Evolutionary conservation across 2,113 vertebrate genomes (phyloP).

Genomic region (Muntiacus reevesi): DNA sequence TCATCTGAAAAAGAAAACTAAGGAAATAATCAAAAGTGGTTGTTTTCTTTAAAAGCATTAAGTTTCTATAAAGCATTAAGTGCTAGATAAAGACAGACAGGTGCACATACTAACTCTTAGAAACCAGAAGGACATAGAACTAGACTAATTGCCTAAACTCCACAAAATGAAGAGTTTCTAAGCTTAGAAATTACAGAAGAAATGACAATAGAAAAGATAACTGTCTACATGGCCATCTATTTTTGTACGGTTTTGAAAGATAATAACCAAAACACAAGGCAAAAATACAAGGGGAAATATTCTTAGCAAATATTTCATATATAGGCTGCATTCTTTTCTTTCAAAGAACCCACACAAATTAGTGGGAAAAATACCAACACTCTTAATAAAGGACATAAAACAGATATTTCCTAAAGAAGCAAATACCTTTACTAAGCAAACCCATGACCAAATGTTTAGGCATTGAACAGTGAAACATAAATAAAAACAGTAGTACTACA

Average conservation of each 20-base stretch:
- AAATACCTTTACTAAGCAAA: not conserved
- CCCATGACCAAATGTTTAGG: not conserved
- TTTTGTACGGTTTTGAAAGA: not conserved
- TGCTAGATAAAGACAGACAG: not conserved
- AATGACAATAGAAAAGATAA: not conserved
- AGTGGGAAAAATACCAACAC: not conserved
- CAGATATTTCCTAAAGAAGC: not conserved
- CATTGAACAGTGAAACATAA: not conserved
- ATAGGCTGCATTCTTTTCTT: not conserved
- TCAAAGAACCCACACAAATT: not conserved
- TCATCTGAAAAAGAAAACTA: constrained; percentile 3
- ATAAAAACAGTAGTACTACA: not conserved
- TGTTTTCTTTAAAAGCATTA: not conserved
- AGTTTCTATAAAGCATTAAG: not conserved
- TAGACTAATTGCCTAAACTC: not conserved
- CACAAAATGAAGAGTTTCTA: not conserved
- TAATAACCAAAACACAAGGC: not conserved
- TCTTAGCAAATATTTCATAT: not conserved
- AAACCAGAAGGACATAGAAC: not conserved
- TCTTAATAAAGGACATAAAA: not conserved
- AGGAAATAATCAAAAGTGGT: not conserved
- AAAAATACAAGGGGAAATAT: not conserved
- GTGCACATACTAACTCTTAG: not conserved
- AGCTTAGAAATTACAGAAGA: not conserved
- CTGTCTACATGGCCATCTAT: not conserved